These are phyloP conservation scores for Noctuana brunneofusca DNA, from an alignment of 2,888 invertebrate genomes.

Conservation along the genomic window DNA sequence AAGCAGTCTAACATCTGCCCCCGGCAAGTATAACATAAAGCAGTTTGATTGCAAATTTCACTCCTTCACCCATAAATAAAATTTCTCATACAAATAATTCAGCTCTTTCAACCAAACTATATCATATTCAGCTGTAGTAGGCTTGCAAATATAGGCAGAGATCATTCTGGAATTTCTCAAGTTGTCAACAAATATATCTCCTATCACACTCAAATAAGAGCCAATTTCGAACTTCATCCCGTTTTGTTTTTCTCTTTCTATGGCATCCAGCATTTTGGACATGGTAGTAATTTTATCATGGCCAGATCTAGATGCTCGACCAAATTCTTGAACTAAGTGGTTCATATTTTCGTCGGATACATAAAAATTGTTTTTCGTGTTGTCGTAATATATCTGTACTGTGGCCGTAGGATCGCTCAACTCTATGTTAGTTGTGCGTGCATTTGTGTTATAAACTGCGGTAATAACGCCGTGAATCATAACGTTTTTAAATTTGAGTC, in stretches of 20 bases:
- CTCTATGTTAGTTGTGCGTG: slow-evolving; percentile 58
- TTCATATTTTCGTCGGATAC: slow-evolving; percentile 50
- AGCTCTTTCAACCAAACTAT: slow-evolving; percentile 74
- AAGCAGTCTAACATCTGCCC: neutral
- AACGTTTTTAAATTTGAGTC: slow-evolving; percentile 67
- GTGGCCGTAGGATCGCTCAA: slow-evolving; percentile 70
- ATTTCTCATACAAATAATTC: slow-evolving; percentile 69
- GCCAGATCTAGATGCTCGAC: slow-evolving; percentile 50
- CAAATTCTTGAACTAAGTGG: slow-evolving; percentile 54
- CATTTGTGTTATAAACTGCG: slow-evolving; percentile 56
- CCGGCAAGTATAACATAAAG: neutral
- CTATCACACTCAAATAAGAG: slow-evolving; percentile 58
- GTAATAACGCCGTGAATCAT: slow-evolving; percentile 73
- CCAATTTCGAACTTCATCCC: slow-evolving; percentile 56
- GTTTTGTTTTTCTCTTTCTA: slow-evolving; percentile 50
- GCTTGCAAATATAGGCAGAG: slow-evolving; percentile 61
- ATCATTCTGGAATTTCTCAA: slow-evolving; percentile 58
- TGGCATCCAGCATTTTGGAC: slow-evolving; percentile 58
- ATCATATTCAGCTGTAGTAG: slow-evolving; percentile 61
- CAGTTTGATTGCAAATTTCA: neutral
- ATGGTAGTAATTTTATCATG: slow-evolving; percentile 59
- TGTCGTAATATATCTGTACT: slow-evolving; percentile 65
- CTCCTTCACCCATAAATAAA: slow-evolving; percentile 55
- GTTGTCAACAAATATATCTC: slow-evolving; percentile 71
- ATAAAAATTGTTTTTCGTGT: slow-evolving; percentile 56